Percentiles rank a stretch among this genome's conserved stretches.
Evolutionary conservation across 2,113 vertebrate genomes (phyloP).

Genomic region (Dinomys branickii): DNA sequence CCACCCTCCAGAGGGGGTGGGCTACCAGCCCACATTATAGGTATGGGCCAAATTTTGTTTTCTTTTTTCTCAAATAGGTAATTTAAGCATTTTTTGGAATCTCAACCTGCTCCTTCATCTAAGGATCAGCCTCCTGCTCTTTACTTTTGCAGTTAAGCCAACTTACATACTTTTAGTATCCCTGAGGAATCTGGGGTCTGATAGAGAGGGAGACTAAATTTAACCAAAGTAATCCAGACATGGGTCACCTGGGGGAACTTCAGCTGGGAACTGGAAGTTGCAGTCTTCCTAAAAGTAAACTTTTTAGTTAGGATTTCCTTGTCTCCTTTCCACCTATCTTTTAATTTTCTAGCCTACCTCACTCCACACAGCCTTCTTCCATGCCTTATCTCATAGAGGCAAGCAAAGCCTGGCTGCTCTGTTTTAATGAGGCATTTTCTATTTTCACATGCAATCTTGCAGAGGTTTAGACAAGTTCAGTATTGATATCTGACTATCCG

Average conservation of each 20-base stretch:
- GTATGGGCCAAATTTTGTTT: neutral
- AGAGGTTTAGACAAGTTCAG: neutral
- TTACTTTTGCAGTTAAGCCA: neutral
- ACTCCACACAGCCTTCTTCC: neutral
- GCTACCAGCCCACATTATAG: neutral
- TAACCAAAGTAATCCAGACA: neutral
- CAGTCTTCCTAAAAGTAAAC: neutral
- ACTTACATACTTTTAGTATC: neutral
- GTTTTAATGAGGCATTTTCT: neutral
- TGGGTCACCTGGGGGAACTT: neutral
- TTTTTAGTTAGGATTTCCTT: neutral
- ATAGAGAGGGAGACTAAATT: neutral
- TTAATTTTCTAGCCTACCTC: neutral
- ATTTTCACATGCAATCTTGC: neutral
- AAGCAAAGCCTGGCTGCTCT: neutral
- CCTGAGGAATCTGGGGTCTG: neutral
- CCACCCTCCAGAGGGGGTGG: neutral
- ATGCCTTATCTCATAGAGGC: neutral
- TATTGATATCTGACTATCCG: neutral
- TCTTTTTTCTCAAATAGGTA: neutral
- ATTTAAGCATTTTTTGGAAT: neutral
- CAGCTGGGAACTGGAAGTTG: neutral
- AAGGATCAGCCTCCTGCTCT: neutral
- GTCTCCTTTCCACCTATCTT: neutral
- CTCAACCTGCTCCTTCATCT: neutral